Evolutionary conservation across 2,888 invertebrate genomes (phyloP).

Genomic region (Xestia xanthographa): DNA sequence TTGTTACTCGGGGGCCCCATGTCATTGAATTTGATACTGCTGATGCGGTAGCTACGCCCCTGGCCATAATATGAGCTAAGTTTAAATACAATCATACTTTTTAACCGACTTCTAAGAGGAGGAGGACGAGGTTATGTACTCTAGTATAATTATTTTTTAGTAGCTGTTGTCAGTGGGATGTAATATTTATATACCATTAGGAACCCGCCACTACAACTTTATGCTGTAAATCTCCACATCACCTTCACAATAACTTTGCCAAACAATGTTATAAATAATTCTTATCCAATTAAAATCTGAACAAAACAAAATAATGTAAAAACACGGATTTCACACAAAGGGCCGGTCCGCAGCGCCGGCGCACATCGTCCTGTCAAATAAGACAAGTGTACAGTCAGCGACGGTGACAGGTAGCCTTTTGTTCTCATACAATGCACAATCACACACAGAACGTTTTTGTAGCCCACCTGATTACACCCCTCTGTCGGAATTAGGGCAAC

Average conservation of each 20-base stretch:
- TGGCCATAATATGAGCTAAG: not conserved
- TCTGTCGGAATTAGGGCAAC: slow-evolving; percentile 61
- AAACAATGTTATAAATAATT: slow-evolving; percentile 44
- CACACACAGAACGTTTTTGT: slow-evolving; percentile 73
- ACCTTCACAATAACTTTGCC: not conserved
- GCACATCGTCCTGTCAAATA: slow-evolving; percentile 62
- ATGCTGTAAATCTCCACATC: not conserved
- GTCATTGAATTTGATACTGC: no score
- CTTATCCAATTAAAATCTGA: slow-evolving; percentile 50
- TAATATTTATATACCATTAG: not conserved
- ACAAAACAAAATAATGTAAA: slow-evolving; percentile 54
- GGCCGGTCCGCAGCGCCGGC: slow-evolving; percentile 52
- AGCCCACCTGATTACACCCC: slow-evolving; percentile 73
- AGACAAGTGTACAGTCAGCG: slow-evolving; percentile 71
- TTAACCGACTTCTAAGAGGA: no score
- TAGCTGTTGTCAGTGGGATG: no score
- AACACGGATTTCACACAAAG: slow-evolving; percentile 56
- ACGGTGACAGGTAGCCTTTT: slow-evolving; percentile 82
- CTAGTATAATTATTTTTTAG: no score
- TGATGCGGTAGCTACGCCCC: no score
- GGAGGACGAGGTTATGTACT: no score
- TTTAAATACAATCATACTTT: not conserved
- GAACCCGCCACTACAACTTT: not conserved
- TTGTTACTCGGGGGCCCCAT: no score
- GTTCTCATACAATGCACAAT: slow-evolving; percentile 79